phyloP scores from a whole-genome alignment of 1,140 invertebrate genomes.

The Macrobrachium rosenbergii region DNA sequence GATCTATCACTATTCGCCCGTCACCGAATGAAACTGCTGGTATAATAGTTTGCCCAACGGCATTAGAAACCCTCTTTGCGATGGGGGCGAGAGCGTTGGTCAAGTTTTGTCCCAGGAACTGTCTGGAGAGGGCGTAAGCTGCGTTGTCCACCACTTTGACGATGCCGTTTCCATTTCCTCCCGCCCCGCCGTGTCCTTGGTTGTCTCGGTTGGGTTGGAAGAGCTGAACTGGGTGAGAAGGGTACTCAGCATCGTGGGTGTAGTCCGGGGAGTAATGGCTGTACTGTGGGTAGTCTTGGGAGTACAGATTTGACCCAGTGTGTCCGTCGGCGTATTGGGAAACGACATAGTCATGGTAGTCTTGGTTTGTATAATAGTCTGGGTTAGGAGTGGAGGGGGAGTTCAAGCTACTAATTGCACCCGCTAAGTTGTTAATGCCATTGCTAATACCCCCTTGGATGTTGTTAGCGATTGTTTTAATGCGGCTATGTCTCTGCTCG shows the following conservation, averaged over 20 bases:
- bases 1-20: conserved; percentile 66
- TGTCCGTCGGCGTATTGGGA: neutral
- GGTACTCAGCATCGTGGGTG: neutral
- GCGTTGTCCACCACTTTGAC: conserved; percentile 69
- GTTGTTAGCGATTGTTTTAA: conserved; percentile 55
- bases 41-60: conserved; percentile 49
- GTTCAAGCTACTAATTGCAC: conserved; percentile 46
- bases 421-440: conserved; percentile 44
- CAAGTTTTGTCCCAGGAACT: conserved; percentile 78
- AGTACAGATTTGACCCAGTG: neutral
- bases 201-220: neutral
- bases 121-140: conserved; percentile 84
- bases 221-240: no score
- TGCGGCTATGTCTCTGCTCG: conserved; percentile 47
- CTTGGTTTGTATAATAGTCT: conserved; percentile 33
- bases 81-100: conserved; percentile 53
- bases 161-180: conserved; percentile 17
- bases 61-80: conserved; percentile 52
- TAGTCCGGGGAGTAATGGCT: conserved; percentile 8
- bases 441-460: conserved; percentile 39
- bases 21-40: conserved; percentile 67
- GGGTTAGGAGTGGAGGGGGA: neutral
- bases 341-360: conserved; percentile 39
- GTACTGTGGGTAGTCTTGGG: conserved; percentile 17
- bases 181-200: neutral